Evolutionary conservation across 2,888 invertebrate species (phyloP).

Genomic region (Pandemis heparana): DNA sequence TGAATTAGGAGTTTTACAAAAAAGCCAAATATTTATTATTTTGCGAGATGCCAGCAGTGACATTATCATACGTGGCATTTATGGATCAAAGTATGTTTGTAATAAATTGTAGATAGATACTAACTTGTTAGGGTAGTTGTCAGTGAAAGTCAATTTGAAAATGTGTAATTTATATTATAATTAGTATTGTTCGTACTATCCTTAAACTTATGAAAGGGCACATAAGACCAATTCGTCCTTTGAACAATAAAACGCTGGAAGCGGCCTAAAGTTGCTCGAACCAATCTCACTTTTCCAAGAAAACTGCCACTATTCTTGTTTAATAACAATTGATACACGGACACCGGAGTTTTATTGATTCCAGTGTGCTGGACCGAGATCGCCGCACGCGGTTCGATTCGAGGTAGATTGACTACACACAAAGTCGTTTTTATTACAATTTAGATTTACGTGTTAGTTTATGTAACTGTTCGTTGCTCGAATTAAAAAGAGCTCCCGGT

Average conservation of each 20-base stretch:
- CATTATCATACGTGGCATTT: conserved; percentile 42
- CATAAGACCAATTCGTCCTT: conserved; percentile 76
- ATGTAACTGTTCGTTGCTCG: conserved; percentile 86
- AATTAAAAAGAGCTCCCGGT: conserved; percentile 85
- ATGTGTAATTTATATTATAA: conserved; percentile 64
- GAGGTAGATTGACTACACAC: conserved; percentile 76
- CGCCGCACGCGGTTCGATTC: conserved; percentile 66
- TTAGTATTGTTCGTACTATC: conserved; percentile 55
- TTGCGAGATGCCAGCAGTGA: conserved; percentile 1
- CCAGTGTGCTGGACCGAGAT: conserved; percentile 74
- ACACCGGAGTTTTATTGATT: conserved; percentile 83
- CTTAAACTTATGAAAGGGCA: conserved; percentile 64
- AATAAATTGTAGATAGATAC: conserved; percentile 71
- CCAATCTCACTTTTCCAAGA: conserved; percentile 67
- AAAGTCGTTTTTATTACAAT: conserved; percentile 82
- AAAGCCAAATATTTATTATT: neutral
- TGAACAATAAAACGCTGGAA: conserved; percentile 76
- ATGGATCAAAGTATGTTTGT: conserved; percentile 62
- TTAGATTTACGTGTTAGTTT: conserved; percentile 85
- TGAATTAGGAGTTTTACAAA: neutral
- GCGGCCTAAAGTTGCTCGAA: conserved; percentile 80
- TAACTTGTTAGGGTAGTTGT: conserved; percentile 73
- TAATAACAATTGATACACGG: conserved; percentile 60
- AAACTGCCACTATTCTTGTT: conserved; percentile 78
- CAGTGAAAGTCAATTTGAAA: conserved; percentile 73